These are phyloP conservation scores for Cassiopea andromeda DNA, from an alignment of 30 jellyfish, hydroid and myxozoan genomes.

Conservation along the genomic window DNA sequence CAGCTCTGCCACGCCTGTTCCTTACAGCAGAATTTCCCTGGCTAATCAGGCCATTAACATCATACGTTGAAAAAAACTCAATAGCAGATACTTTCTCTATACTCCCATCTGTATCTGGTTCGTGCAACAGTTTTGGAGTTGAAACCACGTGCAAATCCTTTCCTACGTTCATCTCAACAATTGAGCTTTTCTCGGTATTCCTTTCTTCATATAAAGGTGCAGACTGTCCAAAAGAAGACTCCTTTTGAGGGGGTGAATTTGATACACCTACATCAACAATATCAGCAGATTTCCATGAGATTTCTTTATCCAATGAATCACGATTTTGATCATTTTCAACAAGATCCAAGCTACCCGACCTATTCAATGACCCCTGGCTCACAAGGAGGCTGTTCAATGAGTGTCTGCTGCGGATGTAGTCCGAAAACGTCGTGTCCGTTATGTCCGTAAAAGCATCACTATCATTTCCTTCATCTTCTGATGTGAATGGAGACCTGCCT, in stretches of 20 bases:
- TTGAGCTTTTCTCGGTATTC: not conserved
- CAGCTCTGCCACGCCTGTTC: conserved; percentile 74
- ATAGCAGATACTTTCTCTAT: conserved; percentile 35
- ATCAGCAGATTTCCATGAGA: not conserved
- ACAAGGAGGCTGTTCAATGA: conserved; percentile 59
- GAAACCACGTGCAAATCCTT: not conserved
- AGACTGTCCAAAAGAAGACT: not conserved
- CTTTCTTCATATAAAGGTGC: not conserved
- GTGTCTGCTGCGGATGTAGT: conserved; percentile 44
- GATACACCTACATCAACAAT: not conserved
- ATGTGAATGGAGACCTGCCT: conserved; percentile 58
- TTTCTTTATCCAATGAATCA: not conserved
- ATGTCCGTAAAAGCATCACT: conserved; percentile 84
- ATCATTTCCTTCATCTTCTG: conserved; percentile 81
- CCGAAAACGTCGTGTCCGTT: conserved; percentile 76
- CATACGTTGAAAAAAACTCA: conserved; percentile 51
- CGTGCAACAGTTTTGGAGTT: not conserved
- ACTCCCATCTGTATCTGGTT: conserved; percentile 10
- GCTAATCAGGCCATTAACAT: conserved; percentile 66
- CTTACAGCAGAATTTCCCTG: conserved; percentile 91
- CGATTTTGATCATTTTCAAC: conserved; percentile 24
- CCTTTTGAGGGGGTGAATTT: not conserved
- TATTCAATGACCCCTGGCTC: conserved; percentile 55
- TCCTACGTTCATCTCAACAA: not conserved
- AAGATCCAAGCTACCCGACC: conserved; percentile 14